These are phyloP conservation scores for Champsocephalus esox DNA, from an alignment of 2,797 vertebrate species.

Conservation along the genomic window DNA sequence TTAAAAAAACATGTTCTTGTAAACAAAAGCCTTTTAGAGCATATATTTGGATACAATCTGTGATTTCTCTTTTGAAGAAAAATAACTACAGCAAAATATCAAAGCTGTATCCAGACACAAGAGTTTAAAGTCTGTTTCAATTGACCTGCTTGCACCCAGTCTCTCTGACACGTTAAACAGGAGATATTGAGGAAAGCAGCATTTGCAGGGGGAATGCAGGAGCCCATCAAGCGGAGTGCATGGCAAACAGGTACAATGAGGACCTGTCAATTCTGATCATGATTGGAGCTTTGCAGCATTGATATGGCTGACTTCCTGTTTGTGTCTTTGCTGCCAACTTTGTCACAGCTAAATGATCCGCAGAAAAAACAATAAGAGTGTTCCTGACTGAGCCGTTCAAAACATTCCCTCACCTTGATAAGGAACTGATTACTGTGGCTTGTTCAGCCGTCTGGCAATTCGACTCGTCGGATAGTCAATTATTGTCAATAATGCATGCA, in stretches of 20 bases:
- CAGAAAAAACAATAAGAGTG: constrained; percentile 47
- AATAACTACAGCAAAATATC: background rate
- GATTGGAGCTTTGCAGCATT: constrained; percentile 34
- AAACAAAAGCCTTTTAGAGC: no score
- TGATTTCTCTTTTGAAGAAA: background rate
- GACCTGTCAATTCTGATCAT: constrained; percentile 55
- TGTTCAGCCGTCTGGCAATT: constrained; percentile 36
- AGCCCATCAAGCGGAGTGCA: constrained; percentile 52
- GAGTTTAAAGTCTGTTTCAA: constrained; percentile 25
- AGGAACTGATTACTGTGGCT: constrained; percentile 49
- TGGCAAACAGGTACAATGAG: constrained; percentile 54
- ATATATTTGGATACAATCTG: background rate
- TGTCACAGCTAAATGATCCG: constrained; percentile 62
- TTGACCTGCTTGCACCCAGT: constrained; percentile 43
- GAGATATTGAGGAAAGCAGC: constrained; percentile 43
- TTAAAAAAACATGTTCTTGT: no score
- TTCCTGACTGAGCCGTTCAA: constrained; percentile 62
- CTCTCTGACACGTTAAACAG: constrained; percentile 45
- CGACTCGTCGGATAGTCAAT: constrained; percentile 43
- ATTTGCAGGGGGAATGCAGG: constrained; percentile 24
- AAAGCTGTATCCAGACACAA: background rate
- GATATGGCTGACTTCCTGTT: constrained; percentile 60
- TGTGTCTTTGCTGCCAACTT: constrained; percentile 56
- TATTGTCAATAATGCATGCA: constrained; percentile 57
- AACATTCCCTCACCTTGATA: constrained; percentile 51